Conservation (phyloP, 2,113 vertebrate species). For the Scalopus aquaticus region DNA sequence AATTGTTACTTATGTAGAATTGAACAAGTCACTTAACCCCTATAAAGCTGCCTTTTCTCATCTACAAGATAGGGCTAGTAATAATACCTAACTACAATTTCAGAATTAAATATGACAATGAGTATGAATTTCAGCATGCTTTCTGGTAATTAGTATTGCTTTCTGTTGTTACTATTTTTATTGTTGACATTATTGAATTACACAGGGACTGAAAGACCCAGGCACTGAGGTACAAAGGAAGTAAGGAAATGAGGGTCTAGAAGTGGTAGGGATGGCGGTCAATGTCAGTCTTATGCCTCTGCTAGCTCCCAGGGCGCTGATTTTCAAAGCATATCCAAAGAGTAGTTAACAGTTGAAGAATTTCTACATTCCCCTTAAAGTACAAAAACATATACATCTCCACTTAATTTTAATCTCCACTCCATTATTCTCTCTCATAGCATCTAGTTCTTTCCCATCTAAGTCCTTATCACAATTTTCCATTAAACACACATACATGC, state of each 20-base stretch:
- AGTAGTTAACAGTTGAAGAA: neutral
- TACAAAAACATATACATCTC: no score
- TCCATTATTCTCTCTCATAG: neutral
- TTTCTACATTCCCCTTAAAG: neutral
- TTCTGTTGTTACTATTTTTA: neutral
- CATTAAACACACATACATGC: neutral
- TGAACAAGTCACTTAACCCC: neutral
- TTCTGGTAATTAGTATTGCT: neutral
- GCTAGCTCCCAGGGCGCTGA: neutral
- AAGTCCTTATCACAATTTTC: neutral
- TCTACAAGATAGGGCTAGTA: neutral
- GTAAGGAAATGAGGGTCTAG: neutral
- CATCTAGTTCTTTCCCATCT: neutral
- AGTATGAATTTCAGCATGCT: neutral
- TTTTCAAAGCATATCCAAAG: neutral
- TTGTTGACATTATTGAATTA: neutral
- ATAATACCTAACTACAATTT: neutral
- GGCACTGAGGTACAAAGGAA: neutral
- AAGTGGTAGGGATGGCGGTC: neutral
- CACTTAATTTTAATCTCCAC: neutral
- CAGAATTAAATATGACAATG: neutral
- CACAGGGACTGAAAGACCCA: neutral
- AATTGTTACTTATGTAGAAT: neutral
- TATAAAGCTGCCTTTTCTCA: neutral
- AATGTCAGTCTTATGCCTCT: neutral